phyloP scores from a whole-genome alignment of 30 jellyfish, hydroid and myxozoan species.

The Aurelia coerulea region DNA sequence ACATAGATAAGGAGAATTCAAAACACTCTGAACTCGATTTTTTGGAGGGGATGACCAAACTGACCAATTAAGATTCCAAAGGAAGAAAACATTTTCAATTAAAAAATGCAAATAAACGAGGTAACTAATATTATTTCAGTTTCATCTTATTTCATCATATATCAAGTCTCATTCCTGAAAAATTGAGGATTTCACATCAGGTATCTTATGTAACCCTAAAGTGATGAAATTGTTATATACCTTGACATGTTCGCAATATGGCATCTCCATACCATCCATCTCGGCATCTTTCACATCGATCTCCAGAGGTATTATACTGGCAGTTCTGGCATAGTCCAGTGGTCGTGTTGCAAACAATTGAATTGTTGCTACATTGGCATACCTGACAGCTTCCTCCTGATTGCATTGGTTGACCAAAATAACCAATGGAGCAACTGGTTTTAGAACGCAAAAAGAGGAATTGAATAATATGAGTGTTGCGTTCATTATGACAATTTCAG shows the following conservation, averaged over 20 bases:
- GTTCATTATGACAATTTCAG: too few relatives aligned
- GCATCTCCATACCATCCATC: conserved; percentile 96
- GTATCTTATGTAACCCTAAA: not conserved
- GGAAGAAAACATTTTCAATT: too few relatives aligned
- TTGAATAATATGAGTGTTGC: too few relatives aligned
- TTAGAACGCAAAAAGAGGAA: not conserved
- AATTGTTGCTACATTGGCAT: conserved; percentile 78
- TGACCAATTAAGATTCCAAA: too few relatives aligned
- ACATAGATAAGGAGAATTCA: too few relatives aligned
- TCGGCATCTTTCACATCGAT: conserved; percentile 70
- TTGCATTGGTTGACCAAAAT: conserved; percentile 65
- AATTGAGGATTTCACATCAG: too few relatives aligned
- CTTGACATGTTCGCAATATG: conserved; percentile 64
- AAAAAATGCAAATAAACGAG: too few relatives aligned
- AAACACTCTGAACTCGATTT: too few relatives aligned
- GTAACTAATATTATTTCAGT: too few relatives aligned
- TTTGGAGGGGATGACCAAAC: too few relatives aligned
- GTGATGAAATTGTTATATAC: conserved; percentile 10
- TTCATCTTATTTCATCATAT: too few relatives aligned
- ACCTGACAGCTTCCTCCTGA: conserved; percentile 65
- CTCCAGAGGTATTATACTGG: conserved; percentile 79
- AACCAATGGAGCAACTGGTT: conserved; percentile 66
- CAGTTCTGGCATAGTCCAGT: conserved; percentile 79
- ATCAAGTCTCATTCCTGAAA: too few relatives aligned
- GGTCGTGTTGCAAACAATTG: conserved; percentile 63